Base-by-base conservation (phyloP, 2,113 vertebrate species). In the Galemys pyrenaicus region DNA sequence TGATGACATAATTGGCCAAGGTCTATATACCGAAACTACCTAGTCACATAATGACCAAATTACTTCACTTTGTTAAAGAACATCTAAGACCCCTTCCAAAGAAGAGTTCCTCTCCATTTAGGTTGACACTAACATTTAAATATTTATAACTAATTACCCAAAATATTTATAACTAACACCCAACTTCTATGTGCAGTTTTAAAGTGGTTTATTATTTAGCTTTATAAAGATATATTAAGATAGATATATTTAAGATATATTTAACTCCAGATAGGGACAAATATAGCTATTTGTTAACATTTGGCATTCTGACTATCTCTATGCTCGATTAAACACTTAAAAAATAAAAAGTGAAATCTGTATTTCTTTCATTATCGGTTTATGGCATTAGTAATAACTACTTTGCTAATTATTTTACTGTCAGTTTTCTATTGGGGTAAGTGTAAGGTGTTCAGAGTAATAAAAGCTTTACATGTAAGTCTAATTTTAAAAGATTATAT, bases 401-500 rank as follows among this genome's bases (percentile, higher is more conserved):
- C 75, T 94, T 86, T 84, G 70, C 51, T 70, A 78, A 70, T 83
- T 87, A 82, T 30, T 84, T 41, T 51, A 81, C 26, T 87, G 75
- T 92, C 84, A 49, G 51, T 77, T 91, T 94, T 87, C 92, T 65
- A 28, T 4, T 49, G 75, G 65, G 70, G 83, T 89, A 93, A 83
- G 46, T 75, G 20, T 87, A 77, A 94, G 65, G 77, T 68, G 92
- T 82, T 81, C 87, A 92, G 93, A 81, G 62, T 74, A 60, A 51
- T 71, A 73, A 92, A 95, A 93, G 28, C 39, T 93, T 94, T 92
- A 83, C 56, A 93, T 89, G 92, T 74, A 85, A 91, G 91, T 87
- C 77, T 75, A 71, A 24, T 87, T 89, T 39, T 93, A 60, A 89
- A 80, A 41, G 51, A 92, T 32, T 44, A 16, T 54, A 26, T 62